These are phyloP conservation scores for Protobothrops mucrosquamatus DNA, from an alignment of 2,113 vertebrate genomes.

Conservation along the genomic window DNA sequence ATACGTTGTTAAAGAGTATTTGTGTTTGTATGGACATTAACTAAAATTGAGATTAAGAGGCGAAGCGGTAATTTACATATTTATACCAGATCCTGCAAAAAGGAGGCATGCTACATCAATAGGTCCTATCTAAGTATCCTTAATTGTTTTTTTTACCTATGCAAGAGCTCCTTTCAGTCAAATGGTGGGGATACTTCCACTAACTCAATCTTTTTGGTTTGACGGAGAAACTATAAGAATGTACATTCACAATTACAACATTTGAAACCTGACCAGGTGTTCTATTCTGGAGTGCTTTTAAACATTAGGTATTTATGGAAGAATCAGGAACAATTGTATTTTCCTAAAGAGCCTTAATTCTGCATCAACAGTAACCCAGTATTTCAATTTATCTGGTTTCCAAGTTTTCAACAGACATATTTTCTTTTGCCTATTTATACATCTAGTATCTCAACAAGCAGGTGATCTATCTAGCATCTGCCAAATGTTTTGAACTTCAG, in stretches of 20 bases:
- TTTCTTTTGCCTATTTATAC: background rate
- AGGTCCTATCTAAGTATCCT: background rate
- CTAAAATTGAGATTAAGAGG: background rate
- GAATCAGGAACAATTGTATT: background rate
- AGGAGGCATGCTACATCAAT: background rate
- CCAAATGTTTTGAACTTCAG: background rate
- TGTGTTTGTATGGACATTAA: background rate
- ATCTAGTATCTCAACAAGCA: background rate
- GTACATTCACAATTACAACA: background rate
- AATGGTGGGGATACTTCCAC: background rate
- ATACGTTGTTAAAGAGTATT: background rate
- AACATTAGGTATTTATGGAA: background rate
- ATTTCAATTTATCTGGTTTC: background rate
- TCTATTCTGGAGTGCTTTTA: background rate
- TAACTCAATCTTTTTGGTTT: background rate
- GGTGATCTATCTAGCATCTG: background rate
- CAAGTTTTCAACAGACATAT: background rate
- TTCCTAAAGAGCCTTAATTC: background rate
- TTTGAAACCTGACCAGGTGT: background rate
- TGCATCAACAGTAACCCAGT: background rate
- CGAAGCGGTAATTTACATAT: background rate
- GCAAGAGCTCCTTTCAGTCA: background rate
- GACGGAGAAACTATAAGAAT: background rate
- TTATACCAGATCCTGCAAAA: background rate
- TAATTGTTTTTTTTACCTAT: background rate